Conservation (phyloP, 2,113 vertebrate species). For the Oncorhynchus gorbuscha region DNA sequence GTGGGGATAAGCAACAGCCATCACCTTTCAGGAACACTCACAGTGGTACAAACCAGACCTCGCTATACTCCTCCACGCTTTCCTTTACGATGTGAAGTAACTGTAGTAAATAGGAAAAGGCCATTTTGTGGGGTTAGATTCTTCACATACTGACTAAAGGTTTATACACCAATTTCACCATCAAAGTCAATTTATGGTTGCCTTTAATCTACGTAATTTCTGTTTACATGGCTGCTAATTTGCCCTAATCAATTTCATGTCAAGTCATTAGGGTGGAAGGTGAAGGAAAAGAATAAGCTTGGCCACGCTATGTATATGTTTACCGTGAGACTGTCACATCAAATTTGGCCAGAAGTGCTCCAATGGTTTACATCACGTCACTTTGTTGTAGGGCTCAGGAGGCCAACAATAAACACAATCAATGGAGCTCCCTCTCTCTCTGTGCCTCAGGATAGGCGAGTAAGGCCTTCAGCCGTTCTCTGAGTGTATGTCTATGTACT, state of each 20-base stretch:
- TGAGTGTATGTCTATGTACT: conserved; percentile 46
- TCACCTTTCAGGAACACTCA: conserved; percentile 46
- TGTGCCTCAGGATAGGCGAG: conserved; percentile 45
- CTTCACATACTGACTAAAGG: conserved; percentile 29
- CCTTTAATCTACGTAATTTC: conserved; percentile 27
- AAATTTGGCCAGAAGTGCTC: conserved; percentile 47
- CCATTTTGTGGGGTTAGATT: conserved; percentile 14
- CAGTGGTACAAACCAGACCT: conserved; percentile 52
- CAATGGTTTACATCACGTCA: conserved; percentile 67
- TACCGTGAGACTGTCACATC: conserved; percentile 54
- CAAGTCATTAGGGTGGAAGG: conserved; percentile 23
- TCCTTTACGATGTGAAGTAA: not conserved
- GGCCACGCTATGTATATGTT: conserved; percentile 39
- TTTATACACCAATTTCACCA: conserved; percentile 44
- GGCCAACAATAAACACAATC: conserved; percentile 66
- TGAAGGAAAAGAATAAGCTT: conserved; percentile 24
- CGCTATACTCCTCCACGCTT: not conserved
- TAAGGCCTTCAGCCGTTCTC: conserved; percentile 39
- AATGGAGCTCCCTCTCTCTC: conserved; percentile 30
- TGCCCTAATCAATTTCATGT: conserved; percentile 47
- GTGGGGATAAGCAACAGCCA: conserved; percentile 35
- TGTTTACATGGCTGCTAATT: conserved; percentile 23
- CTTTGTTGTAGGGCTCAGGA: conserved; percentile 52
- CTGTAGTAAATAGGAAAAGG: not conserved
- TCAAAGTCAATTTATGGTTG: conserved; percentile 48